Evolutionary conservation across 2,888 invertebrate genomes (phyloP).

Genomic region (Frankliniella intonsa): DNA sequence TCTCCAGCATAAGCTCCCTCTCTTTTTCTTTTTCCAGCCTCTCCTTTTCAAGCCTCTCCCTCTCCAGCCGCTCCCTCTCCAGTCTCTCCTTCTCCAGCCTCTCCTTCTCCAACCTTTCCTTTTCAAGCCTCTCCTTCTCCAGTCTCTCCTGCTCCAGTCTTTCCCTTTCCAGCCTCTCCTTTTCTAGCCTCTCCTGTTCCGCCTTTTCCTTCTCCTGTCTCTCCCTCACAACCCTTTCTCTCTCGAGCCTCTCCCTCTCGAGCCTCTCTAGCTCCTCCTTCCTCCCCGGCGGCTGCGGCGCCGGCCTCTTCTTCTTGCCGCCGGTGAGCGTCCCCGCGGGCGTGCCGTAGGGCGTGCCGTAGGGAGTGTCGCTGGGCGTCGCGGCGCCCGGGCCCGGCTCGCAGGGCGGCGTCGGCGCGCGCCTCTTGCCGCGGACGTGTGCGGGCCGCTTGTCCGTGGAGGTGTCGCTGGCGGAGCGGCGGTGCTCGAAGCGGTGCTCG

Average conservation of each 20-base stretch:
- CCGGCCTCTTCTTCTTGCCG: conserved; percentile 69
- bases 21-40: conserved; percentile 6
- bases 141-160: conserved; percentile 76
- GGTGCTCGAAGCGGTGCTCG: background rate
- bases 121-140: conserved; percentile 68
- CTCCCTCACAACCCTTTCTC: background rate
- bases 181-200: conserved; percentile 69
- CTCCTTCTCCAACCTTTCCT: conserved; percentile 44
- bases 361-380: conserved; percentile 57
- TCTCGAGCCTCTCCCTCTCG: background rate
- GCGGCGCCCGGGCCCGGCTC: conserved; percentile 44
- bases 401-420: conserved; percentile 42
- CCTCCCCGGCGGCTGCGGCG: background rate
- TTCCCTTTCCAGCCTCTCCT: conserved; percentile 79
- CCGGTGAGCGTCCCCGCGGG: background rate
- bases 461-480: conserved; percentile 51
- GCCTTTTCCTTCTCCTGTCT: conserved; percentile 66
- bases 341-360: conserved; percentile 35
- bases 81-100: conserved; percentile 76
- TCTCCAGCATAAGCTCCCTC: background rate
- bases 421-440: conserved; percentile 40
- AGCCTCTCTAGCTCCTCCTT: background rate
- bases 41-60: background rate
- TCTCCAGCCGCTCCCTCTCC: conserved; percentile 60
- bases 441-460: conserved; percentile 42